A percentile compares a stretch with the other conserved stretches of the same genome.
Conservation (phyloP, 1,140 invertebrate genomes). For the Helicoverpa armigera region DNA sequence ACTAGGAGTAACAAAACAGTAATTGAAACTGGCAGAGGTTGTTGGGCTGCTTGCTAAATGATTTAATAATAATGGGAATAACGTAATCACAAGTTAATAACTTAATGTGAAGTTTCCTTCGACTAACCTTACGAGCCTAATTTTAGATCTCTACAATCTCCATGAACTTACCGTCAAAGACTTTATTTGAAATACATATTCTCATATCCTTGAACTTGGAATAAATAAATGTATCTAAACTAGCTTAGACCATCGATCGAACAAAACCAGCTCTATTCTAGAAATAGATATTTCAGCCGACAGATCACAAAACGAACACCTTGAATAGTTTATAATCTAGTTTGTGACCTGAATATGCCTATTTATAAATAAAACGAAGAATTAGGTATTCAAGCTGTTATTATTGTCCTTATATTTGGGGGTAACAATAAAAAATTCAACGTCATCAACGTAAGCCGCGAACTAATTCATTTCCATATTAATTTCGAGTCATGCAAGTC, state of each 20-base stretch:
- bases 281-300: neutral
- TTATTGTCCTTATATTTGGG: neutral
- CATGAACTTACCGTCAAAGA: slow-evolving; percentile 8
- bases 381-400: neutral
- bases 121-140: neutral
- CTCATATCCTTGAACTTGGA: slow-evolving; percentile 19
- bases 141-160: neutral
- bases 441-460: neutral
- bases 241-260: slow-evolving; percentile 18
- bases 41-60: slow-evolving; percentile 47
- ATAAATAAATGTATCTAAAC: neutral
- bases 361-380: too few species aligned
- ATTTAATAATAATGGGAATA: slow-evolving; percentile 37
- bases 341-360: neutral
- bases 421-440: neutral
- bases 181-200: slow-evolving; percentile 9
- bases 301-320: neutral
- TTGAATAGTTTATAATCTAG: neutral
- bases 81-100: slow-evolving; percentile 29
- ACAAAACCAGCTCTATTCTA: slow-evolving; percentile 6
- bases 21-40: slow-evolving; percentile 68
- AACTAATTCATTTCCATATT: slow-evolving; percentile 22
- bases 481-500: slow-evolving; percentile 30
- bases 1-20: slow-evolving; percentile 72
- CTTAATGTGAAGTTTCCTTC: neutral